Evolutionary conservation across 2,797 vertebrate genomes (phyloP).

Genomic region (Chloroceryle inda): DNA sequence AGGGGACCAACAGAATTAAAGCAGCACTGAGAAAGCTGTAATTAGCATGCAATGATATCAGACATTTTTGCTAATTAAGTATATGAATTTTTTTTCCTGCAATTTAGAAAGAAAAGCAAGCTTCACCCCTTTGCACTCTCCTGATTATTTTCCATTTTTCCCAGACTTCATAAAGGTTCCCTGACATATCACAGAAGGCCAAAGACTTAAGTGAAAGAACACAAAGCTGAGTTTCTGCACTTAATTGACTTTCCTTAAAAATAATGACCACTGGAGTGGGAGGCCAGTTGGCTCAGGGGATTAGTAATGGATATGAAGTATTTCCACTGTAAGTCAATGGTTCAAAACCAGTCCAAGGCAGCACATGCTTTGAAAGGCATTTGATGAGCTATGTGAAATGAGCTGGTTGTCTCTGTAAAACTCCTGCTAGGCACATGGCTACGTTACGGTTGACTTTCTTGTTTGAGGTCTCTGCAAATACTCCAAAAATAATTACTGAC

Average conservation of each 20-base stretch:
- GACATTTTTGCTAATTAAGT: neutral
- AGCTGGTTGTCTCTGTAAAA: neutral
- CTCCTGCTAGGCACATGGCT: neutral
- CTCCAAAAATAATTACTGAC: neutral
- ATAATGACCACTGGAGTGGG: neutral
- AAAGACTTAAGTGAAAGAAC: neutral
- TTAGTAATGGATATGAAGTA: slow-evolving; percentile 19
- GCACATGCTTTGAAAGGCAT: neutral
- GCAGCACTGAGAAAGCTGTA: neutral
- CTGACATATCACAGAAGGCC: neutral
- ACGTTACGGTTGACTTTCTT: neutral
- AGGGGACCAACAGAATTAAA: neutral
- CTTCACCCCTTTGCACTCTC: neutral
- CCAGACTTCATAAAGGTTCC: neutral
- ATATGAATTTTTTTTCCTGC: neutral
- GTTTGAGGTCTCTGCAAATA: neutral
- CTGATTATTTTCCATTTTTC: neutral
- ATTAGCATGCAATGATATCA: neutral
- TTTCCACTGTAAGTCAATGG: slow-evolving; percentile 3
- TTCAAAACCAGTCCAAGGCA: slow-evolving; percentile 18
- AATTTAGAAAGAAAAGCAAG: neutral
- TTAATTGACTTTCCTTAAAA: slow-evolving; percentile 53
- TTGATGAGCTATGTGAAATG: neutral
- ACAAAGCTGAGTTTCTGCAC: neutral
- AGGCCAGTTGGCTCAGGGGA: neutral